Percentiles rank a stretch among this genome's conserved stretches.
Evolutionary conservation across 2,888 invertebrate genomes (phyloP).

Genomic region (Cerceris ruficornis): DNA sequence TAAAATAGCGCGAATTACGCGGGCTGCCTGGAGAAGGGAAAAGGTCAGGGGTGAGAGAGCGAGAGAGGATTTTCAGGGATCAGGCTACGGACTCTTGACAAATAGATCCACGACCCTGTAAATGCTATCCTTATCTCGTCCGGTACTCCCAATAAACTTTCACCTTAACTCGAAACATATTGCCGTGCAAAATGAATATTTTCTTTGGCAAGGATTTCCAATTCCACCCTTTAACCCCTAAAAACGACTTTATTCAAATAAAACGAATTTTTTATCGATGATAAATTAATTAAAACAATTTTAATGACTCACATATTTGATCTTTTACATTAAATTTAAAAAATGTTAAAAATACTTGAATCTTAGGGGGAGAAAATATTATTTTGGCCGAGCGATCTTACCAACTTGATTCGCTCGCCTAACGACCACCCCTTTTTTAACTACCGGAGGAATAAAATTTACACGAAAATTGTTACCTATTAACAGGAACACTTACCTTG

Average conservation of each 20-base stretch:
- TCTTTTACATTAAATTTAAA: too few species aligned
- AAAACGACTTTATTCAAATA: too few species aligned
- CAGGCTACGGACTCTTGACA: conserved; percentile 19
- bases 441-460: background rate
- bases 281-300: too few species aligned
- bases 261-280: too few species aligned
- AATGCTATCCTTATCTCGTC: conserved; percentile 22
- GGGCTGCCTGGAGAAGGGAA: background rate
- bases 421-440: background rate
- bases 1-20: conserved; percentile 11
- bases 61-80: conserved; percentile 20
- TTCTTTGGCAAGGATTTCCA: too few species aligned
- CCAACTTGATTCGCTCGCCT: background rate
- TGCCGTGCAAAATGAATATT: conserved; percentile 2
- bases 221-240: too few species aligned
- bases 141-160: background rate
- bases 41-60: conserved; percentile 13
- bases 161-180: background rate
- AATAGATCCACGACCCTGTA: conserved; percentile 24
- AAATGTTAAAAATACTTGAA: too few species aligned
- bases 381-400: background rate
- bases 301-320: too few species aligned
- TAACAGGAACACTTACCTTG: conserved; percentile 5
- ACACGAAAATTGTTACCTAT: background rate
- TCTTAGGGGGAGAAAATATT: too few species aligned